Conservation (phyloP, 2,113 vertebrate genomes). For the Misgurnus mizolepis region DNA sequence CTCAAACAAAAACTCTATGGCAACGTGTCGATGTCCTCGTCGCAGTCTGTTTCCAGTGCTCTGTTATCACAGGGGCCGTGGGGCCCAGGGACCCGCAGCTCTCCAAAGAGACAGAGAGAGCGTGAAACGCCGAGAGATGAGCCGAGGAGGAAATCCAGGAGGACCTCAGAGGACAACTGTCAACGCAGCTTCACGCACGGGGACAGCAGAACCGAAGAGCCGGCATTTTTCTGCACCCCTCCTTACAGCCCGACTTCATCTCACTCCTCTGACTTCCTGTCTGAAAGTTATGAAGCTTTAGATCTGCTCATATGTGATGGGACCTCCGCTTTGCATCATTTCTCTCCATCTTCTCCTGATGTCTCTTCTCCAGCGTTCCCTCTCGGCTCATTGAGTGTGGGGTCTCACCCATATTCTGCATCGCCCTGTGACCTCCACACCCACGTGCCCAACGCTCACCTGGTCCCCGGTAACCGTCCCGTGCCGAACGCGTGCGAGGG, state of each 20-base stretch:
- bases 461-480: conserved; percentile 68
- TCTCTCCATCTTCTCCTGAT: conserved; percentile 48
- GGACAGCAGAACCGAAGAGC: conserved; percentile 35
- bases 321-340: conserved; percentile 49
- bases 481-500: conserved; percentile 53
- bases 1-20: conserved; percentile 63
- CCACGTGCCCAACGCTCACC: conserved; percentile 54
- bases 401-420: conserved; percentile 5
- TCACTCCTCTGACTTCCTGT: conserved; percentile 63
- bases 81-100: conserved; percentile 19
- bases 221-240: conserved; percentile 61
- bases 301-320: conserved; percentile 57
- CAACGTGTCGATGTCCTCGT: conserved; percentile 38
- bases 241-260: conserved; percentile 71
- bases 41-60: conserved; percentile 18
- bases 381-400: conserved; percentile 24
- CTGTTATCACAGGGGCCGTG: conserved; percentile 39
- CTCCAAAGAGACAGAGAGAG: conserved; percentile 62
- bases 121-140: conserved; percentile 51
- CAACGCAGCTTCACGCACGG: conserved; percentile 45
- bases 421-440: conserved; percentile 54
- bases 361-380: conserved; percentile 48
- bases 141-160: conserved; percentile 43
- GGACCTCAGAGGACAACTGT: conserved; percentile 39
- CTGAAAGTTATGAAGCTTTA: conserved; percentile 57